phyloP scores from a whole-genome alignment of 2,888 invertebrate species.

The Thera britannica region DNA sequence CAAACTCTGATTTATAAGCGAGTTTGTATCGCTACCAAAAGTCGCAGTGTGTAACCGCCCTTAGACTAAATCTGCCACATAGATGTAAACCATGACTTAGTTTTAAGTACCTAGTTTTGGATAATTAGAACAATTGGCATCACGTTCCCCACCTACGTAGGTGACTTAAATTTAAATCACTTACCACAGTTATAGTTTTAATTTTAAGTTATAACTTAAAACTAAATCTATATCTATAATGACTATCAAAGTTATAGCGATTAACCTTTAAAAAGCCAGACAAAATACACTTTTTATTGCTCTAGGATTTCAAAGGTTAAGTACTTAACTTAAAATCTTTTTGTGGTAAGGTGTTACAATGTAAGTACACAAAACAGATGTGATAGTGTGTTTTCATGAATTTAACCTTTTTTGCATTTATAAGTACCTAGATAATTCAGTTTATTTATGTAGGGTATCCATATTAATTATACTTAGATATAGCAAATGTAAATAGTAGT shows the following conservation, averaged over 20 bases:
- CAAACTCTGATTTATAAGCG: background rate
- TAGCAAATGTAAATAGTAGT: slow-evolving; percentile 77
- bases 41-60: background rate
- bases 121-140: slow-evolving; percentile 20
- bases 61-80: slow-evolving; percentile 31
- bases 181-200: slow-evolving; percentile 1
- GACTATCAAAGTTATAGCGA: background rate
- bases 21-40: background rate
- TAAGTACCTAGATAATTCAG: slow-evolving; percentile 48
- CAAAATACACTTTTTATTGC: no score
- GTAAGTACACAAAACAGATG: slow-evolving; percentile 74
- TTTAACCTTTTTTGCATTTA: slow-evolving; percentile 77
- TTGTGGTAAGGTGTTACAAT: slow-evolving; percentile 43
- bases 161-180: slow-evolving; percentile 22
- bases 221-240: background rate
- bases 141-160: slow-evolving; percentile 29
- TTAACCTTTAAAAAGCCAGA: background rate
- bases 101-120: slow-evolving; percentile 20
- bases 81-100: slow-evolving; percentile 41
- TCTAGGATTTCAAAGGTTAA: background rate
- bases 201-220: slow-evolving; percentile 3
- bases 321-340: background rate
- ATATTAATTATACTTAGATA: slow-evolving; percentile 67
- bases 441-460: slow-evolving; percentile 71
- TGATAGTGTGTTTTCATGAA: slow-evolving; percentile 67